Base-by-base conservation (phyloP, 2,113 vertebrate genomes). In the Megaptera novaeangliae region DNA sequence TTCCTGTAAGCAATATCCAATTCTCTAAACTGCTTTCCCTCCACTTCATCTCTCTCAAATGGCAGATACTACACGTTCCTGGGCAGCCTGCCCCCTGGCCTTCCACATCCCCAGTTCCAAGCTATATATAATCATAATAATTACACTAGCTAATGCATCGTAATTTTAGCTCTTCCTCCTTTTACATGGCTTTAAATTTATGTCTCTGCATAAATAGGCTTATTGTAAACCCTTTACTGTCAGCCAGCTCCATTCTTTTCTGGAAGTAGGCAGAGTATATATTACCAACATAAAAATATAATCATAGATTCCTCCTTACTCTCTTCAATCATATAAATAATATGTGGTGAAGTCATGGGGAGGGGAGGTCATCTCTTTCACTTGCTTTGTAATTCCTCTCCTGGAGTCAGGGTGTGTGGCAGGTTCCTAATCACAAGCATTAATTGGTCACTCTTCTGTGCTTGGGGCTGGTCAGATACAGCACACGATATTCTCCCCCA, bases 121-220 rank as follows among this genome's bases (percentile, higher is more conserved):
- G 49, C 72, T 75, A 31, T 5, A 69, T 63, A 83, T 31, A 78
- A 61, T 85, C 55, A 21, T 55, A 21, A 89, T 88, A 11, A 94
- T 75, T 39, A 52, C 21, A 88, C 74, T 39, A 91, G 80, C 66
- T 39, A 44, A 41, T 5, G 71, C 8, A 2, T n/a, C 13, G 0
- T 41, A 39, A 77, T 71, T 59, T 95, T 39, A 57, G 91, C 44
- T 88, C 29, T 94, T 69, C 49, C 52, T 77, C 84, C 81, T 77
- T 49, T 85, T 21, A 29, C 75, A 12, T 2, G 63, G 80, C 87
- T 72, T 78, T 78, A 31, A 2, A 55, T 44, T 41, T 69, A 64
- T 49, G 41, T 71, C 72, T 86, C 84, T 78, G 41, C 44, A 63
- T 59, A 57, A 95, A 88, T 34, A 88, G 63, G 49, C 84, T 80